A percentile compares a stretch with the other conserved stretches of the same genome.
Conservation (phyloP, 2,888 invertebrate genomes). For the Hesperia comma region DNA sequence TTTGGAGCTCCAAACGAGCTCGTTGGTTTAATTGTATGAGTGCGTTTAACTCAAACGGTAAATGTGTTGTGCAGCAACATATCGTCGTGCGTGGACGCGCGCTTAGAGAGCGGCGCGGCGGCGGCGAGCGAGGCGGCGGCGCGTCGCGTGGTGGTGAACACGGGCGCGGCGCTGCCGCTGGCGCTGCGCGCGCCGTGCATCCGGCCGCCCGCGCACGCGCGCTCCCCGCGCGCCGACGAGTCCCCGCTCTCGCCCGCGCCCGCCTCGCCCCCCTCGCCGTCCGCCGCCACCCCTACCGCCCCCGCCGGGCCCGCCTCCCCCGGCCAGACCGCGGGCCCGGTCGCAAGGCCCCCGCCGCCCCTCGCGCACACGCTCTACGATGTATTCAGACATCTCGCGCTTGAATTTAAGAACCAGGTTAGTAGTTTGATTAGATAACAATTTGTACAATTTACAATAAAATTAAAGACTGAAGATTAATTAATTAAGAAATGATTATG, state of each 20-base stretch:
- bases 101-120: conserved; percentile 92
- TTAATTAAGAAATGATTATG: no score
- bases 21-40: no score
- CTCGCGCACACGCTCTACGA: conserved; percentile 72
- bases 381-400: conserved; percentile 79
- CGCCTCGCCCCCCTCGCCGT: conserved; percentile 70
- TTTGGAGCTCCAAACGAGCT: no score
- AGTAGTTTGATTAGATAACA: neutral
- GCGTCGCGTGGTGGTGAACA: conserved; percentile 82
- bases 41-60: neutral
- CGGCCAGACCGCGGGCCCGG: conserved; percentile 47
- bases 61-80: conserved; percentile 54
- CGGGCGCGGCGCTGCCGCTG: conserved; percentile 69
- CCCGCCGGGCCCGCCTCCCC: conserved; percentile 53
- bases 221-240: conserved; percentile 43
- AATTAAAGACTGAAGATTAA: no score
- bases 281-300: conserved; percentile 45
- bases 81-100: conserved; percentile 75
- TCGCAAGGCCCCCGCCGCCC: conserved; percentile 57
- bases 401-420: conserved; percentile 75
- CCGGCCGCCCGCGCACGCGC: conserved; percentile 48
- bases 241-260: conserved; percentile 75
- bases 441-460: no score
- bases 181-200: conserved; percentile 84
- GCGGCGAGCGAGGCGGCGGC: conserved; percentile 90